These are phyloP conservation scores for Catharus fuscescens DNA, from an alignment of 2,113 vertebrate genomes.

Conservation along the genomic window DNA sequence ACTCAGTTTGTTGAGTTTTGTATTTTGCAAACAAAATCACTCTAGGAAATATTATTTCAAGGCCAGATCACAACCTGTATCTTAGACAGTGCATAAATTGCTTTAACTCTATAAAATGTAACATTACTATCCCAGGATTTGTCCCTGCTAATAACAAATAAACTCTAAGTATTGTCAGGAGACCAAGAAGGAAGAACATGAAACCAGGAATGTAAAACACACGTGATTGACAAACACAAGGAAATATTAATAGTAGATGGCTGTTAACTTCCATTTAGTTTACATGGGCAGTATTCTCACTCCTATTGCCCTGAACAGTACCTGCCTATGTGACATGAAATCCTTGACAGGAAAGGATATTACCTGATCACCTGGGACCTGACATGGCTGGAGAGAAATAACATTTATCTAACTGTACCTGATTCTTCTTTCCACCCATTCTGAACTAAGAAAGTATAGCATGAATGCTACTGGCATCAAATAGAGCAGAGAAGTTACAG, in stretches of 20 bases:
- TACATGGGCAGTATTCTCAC: background rate
- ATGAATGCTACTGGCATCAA: background rate
- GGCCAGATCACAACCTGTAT: background rate
- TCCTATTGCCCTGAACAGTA: background rate
- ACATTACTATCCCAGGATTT: background rate
- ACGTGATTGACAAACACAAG: background rate
- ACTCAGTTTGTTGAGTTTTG: background rate
- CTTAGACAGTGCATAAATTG: background rate
- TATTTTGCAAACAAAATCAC: background rate
- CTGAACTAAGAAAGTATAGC: fast-evolving
- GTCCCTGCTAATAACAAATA: background rate
- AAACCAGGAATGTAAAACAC: background rate
- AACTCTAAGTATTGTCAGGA: background rate
- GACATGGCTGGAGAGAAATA: background rate
- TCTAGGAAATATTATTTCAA: background rate
- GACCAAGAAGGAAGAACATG: background rate
- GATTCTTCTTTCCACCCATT: background rate
- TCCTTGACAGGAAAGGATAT: background rate
- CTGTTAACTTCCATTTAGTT: background rate
- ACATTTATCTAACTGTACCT: background rate
- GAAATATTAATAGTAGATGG: background rate
- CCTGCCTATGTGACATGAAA: background rate
- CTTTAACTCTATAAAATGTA: background rate
- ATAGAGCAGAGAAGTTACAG: background rate
- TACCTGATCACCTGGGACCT: background rate